These are phyloP conservation scores for Etia nguti DNA, from an alignment of 2,113 vertebrate species.

Conservation along the genomic window DNA sequence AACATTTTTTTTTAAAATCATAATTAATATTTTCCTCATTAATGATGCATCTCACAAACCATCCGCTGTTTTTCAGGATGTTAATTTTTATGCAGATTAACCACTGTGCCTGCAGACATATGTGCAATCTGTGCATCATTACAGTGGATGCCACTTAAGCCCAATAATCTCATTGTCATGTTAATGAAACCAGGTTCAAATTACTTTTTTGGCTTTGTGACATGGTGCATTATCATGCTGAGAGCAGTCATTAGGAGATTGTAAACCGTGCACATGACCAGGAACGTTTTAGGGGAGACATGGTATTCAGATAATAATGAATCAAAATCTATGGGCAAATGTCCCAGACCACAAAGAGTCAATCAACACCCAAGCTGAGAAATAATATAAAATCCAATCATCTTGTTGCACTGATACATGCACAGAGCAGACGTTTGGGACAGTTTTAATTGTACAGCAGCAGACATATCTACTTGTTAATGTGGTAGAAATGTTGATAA, in stretches of 20 bases:
- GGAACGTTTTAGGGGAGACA: background rate
- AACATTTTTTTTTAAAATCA: background rate
- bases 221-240: background rate
- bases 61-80: background rate
- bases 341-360: background rate
- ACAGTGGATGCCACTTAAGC: background rate
- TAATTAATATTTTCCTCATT: background rate
- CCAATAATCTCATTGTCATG: background rate
- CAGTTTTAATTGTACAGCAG: background rate
- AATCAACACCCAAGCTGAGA: background rate
- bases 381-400: background rate
- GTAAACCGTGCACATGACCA: background rate
- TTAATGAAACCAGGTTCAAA: background rate
- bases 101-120: background rate
- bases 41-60: background rate
- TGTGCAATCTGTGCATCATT: background rate
- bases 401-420: background rate
- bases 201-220: background rate
- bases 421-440: rapidly evolving
- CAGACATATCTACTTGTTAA: background rate
- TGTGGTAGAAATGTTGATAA: background rate
- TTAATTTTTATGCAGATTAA: background rate
- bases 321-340: background rate
- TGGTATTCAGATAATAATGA: background rate
- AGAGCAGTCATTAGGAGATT: background rate